A percentile compares a stretch with the other conserved stretches of the same genome.
phyloP scores from a whole-genome alignment of 2,797 vertebrate genomes.

The Galagoides demidoff region DNA sequence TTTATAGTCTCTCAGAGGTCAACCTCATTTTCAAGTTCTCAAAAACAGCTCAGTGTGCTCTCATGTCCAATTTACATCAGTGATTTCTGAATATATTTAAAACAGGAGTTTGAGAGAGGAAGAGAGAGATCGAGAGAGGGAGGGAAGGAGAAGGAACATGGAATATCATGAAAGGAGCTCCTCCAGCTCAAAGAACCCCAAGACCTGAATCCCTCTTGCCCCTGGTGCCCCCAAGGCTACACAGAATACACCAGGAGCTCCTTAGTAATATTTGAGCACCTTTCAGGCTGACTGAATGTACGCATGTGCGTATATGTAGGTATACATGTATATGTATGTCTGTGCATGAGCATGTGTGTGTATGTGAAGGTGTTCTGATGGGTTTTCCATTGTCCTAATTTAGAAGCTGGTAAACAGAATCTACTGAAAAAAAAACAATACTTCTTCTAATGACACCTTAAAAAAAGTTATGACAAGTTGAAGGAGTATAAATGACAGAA shows the following conservation, averaged over 20 bases:
- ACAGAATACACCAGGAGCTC: background rate
- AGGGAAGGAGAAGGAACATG: background rate
- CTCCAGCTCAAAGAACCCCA: background rate
- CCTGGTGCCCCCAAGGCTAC: too few relatives aligned
- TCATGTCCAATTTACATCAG: background rate
- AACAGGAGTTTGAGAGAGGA: background rate
- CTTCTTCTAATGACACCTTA: background rate
- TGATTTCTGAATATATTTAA: background rate
- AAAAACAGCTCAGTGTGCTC: background rate
- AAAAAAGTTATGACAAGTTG: background rate
- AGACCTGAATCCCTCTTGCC: background rate
- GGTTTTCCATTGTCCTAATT: background rate
- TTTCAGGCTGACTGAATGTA: background rate
- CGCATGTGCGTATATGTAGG: background rate
- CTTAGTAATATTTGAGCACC: background rate
- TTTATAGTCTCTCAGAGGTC: background rate
- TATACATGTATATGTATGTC: background rate
- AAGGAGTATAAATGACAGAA: conserved; percentile 41
- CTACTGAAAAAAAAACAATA: background rate
- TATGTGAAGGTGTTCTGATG: background rate
- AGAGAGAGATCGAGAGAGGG: background rate
- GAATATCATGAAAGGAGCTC: background rate
- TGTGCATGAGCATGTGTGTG: background rate
- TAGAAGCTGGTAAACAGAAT: background rate
- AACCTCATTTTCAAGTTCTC: conserved; percentile 14